Conservation (phyloP, 2,888 invertebrate species). For the Chrysomela aeneicollis region DNA sequence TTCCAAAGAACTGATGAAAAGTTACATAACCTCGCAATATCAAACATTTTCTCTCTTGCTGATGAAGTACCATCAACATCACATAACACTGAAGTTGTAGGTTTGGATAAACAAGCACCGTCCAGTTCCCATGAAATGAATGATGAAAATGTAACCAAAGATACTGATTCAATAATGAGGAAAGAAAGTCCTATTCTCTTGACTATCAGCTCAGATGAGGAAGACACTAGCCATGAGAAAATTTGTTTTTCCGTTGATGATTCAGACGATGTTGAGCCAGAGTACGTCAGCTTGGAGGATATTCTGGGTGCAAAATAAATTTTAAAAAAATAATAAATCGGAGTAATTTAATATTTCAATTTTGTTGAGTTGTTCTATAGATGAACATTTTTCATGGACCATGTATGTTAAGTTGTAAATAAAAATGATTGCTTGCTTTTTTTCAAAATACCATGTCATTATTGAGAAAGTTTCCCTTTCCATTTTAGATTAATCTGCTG, state of each 20-base stretch:
- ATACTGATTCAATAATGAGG: neutral
- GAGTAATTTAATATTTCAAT: neutral
- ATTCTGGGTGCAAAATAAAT: neutral
- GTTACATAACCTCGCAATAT: neutral
- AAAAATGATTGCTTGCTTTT: no score
- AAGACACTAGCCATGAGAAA: neutral
- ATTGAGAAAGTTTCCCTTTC: no score
- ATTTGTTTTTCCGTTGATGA: neutral
- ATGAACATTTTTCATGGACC: slow-evolving; percentile 19
- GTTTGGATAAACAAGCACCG: no score
- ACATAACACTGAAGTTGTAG: no score
- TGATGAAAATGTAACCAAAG: neutral
- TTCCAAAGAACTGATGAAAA: neutral
- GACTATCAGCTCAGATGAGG: neutral
- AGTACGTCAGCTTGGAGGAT: neutral
- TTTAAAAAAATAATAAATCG: no score
- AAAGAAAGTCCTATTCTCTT: neutral
- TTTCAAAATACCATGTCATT: no score
- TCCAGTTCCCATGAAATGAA: neutral
- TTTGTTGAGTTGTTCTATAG: slow-evolving; percentile 19
- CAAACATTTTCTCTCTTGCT: neutral
- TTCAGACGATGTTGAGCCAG: neutral
- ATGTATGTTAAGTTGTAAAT: no score
- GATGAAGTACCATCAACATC: neutral
- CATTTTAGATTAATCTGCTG: no score